Evolutionary conservation across 1,140 invertebrate species (phyloP).

Genomic region (Saccostrea echinata): DNA sequence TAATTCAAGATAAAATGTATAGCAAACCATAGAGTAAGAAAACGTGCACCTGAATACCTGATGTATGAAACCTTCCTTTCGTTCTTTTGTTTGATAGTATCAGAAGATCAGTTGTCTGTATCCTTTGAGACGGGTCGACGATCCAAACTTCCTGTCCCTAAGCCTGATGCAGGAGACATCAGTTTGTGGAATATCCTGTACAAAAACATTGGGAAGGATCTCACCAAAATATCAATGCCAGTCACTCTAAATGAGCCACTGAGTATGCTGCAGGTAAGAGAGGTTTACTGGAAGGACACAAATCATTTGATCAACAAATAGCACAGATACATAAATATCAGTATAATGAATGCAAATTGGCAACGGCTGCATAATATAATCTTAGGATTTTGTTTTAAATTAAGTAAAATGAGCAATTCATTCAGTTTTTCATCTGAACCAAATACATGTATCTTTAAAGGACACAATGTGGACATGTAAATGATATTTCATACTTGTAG

Average conservation of each 20-base stretch:
- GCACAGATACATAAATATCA: too few relatives aligned
- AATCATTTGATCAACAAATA: not conserved
- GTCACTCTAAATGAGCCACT: constrained; percentile 80
- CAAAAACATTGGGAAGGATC: constrained; percentile 90
- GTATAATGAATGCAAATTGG: too few relatives aligned
- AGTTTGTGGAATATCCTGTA: constrained; percentile 90
- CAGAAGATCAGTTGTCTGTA: constrained; percentile 65
- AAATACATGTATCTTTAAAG: too few relatives aligned
- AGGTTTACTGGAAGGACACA: not conserved
- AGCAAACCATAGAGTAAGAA: too few relatives aligned
- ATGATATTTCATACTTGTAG: too few relatives aligned
- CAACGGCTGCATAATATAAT: too few relatives aligned
- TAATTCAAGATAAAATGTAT: too few relatives aligned
- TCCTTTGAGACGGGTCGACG: constrained; percentile 84
- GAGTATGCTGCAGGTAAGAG: constrained; percentile 75
- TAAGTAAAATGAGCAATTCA: too few relatives aligned
- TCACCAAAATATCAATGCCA: constrained; percentile 79
- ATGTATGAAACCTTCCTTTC: not conserved
- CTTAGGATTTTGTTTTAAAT: too few relatives aligned
- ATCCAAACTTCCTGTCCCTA: constrained; percentile 86
- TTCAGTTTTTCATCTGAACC: too few relatives aligned
- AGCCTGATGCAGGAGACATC: constrained; percentile 87
- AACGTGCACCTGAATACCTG: too few relatives aligned
- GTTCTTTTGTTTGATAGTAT: constrained; percentile 56
- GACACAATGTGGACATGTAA: too few relatives aligned